Conservation (phyloP, 2,797 vertebrate species). For the Remorina albescens region DNA sequence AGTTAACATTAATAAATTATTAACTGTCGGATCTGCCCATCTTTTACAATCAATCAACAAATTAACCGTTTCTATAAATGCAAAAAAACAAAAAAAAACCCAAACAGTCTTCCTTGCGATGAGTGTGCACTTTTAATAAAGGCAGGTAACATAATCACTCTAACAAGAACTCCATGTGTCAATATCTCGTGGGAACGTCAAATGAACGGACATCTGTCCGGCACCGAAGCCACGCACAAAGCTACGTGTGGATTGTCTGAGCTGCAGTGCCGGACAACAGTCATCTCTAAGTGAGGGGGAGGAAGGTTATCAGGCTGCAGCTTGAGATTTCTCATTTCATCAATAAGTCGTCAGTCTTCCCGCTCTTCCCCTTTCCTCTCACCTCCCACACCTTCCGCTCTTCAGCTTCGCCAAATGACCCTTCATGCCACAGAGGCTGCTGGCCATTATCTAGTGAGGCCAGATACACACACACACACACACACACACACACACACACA, state of each 20-base stretch:
- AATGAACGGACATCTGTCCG: slow-evolving; percentile 33
- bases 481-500: too few relatives aligned
- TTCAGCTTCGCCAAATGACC: slow-evolving; percentile 50
- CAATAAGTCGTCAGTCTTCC: slow-evolving; percentile 75
- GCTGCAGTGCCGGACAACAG: slow-evolving; percentile 36
- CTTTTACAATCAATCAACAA: neutral
- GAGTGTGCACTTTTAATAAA: neutral
- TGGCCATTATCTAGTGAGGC: slow-evolving; percentile 40
- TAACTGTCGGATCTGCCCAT: neutral
- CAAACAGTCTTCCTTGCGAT: neutral
- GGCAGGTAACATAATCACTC: neutral
- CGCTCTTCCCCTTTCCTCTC: slow-evolving; percentile 55
- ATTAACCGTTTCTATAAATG: neutral
- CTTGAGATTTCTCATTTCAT: slow-evolving; percentile 74
- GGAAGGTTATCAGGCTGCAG: slow-evolving; percentile 59
- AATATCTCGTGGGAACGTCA: slow-evolving; percentile 32
- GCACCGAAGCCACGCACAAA: slow-evolving; percentile 1
- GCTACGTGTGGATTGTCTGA: slow-evolving; percentile 19
- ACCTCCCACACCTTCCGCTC: slow-evolving; percentile 53
- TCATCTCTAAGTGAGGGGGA: slow-evolving; percentile 71
- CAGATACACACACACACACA: slow-evolving; percentile 27
- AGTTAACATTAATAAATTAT: neutral
- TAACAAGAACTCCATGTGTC: neutral
- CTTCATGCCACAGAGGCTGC: slow-evolving; percentile 24
- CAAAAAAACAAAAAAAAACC: too few relatives aligned